Percentiles rank a stretch among this genome's conserved stretches.
Evolutionary conservation across 2,888 invertebrate species (phyloP).

Genomic region (Cerastis rubricosa): DNA sequence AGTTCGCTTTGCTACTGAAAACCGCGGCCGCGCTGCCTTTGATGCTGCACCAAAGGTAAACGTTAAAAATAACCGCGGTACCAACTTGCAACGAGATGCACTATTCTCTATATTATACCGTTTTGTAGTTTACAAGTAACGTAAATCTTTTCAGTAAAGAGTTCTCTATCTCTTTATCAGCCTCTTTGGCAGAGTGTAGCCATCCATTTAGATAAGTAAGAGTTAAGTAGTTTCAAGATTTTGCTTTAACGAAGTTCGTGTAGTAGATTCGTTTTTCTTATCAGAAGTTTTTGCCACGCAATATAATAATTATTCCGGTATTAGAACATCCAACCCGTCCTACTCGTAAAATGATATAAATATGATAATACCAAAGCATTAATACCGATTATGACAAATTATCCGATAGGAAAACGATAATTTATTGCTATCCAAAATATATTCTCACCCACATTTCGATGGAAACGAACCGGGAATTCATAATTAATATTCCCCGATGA

Average conservation of each 20-base stretch:
- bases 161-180: slow-evolving; percentile 51
- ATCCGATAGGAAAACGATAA: slow-evolving; percentile 54
- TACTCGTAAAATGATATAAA: slow-evolving; percentile 45
- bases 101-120: slow-evolving; percentile 52
- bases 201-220: slow-evolving; percentile 47
- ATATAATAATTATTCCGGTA: slow-evolving; percentile 14
- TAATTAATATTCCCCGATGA: slow-evolving; percentile 60
- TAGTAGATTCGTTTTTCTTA: slow-evolving; percentile 1
- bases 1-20: slow-evolving; percentile 38
- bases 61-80: slow-evolving; percentile 46
- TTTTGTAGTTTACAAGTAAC: slow-evolving; percentile 47
- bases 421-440: slow-evolving; percentile 59
- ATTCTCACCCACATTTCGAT: slow-evolving; percentile 54
- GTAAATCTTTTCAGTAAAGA: slow-evolving; percentile 49
- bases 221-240: slow-evolving; percentile 32
- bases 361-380: slow-evolving; percentile 57
- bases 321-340: slow-evolving; percentile 43
- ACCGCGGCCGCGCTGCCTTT: slow-evolving; percentile 54
- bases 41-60: slow-evolving; percentile 48
- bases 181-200: slow-evolving; percentile 19
- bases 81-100: slow-evolving; percentile 38
- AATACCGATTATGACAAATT: slow-evolving; percentile 62
- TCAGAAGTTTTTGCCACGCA: neutral
- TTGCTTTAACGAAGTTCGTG: neutral
- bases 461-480: slow-evolving; percentile 32